Evolutionary conservation across 2,888 invertebrate genomes (phyloP).

Genomic region (Ephialtes manifestator): DNA sequence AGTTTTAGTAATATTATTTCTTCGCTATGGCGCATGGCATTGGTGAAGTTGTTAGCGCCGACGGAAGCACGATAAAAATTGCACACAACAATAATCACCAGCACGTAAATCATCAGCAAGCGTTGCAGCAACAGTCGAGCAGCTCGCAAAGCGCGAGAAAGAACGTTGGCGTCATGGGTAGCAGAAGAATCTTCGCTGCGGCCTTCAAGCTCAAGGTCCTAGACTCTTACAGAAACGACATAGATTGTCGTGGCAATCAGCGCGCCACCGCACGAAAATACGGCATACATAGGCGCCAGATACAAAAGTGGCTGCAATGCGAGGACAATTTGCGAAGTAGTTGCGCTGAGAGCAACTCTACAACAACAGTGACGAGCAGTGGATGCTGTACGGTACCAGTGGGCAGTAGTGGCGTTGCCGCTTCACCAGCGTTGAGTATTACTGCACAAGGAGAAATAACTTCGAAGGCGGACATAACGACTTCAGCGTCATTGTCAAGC

Average conservation of each 20-base stretch:
- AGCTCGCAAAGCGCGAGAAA: conserved; percentile 77
- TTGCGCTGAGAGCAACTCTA: conserved; percentile 86
- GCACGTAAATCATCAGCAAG: conserved; percentile 75
- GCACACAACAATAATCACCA: conserved; percentile 80
- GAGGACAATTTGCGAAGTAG: conserved; percentile 93
- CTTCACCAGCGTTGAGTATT: not conserved
- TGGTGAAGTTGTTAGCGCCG: conserved; percentile 86
- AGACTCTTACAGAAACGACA: conserved; percentile 94
- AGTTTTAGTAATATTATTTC: not conserved
- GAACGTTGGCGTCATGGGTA: conserved; percentile 89
- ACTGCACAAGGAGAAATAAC: conserved; percentile 34
- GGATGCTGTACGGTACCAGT: conserved; percentile 68
- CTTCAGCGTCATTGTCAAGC: conserved; percentile 80
- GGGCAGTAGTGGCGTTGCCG: conserved; percentile 56
- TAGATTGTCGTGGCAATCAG: conserved; percentile 96
- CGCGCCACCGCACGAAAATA: conserved; percentile 96
- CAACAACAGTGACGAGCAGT: conserved; percentile 63
- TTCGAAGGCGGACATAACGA: conserved; percentile 39
- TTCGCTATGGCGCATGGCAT: conserved; percentile 88
- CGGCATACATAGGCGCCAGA: conserved; percentile 95
- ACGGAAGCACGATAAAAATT: conserved; percentile 84
- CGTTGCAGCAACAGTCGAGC: conserved; percentile 76
- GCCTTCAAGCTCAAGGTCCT: conserved; percentile 96
- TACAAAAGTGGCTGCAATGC: conserved; percentile 96
- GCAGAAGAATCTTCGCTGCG: conserved; percentile 95